Conservation (phyloP, 35 echinoderm and acorn worm genomes). For the Lytechinus variegatus region DNA sequence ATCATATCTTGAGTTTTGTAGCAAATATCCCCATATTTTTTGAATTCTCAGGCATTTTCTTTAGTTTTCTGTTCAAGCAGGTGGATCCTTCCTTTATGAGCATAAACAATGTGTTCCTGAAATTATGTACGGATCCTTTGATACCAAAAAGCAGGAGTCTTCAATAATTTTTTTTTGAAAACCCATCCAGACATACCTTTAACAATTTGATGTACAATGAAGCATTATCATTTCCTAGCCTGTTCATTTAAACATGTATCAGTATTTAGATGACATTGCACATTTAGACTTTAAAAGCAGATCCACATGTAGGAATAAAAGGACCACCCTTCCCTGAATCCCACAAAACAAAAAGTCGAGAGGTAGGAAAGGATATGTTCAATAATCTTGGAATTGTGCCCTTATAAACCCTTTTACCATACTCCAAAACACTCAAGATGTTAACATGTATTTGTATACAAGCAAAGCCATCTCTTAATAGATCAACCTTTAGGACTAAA, state of each 20-base stretch:
- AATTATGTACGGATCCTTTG: too few species aligned
- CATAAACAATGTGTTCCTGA: too few species aligned
- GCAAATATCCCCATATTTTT: neutral
- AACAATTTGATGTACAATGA: neutral
- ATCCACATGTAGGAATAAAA: neutral
- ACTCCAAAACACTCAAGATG: neutral
- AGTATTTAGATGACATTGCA: neutral
- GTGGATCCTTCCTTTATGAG: neutral
- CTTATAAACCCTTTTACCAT: neutral
- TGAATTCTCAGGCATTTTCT: neutral
- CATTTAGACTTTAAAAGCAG: neutral
- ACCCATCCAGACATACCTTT: too few species aligned
- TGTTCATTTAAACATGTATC: neutral
- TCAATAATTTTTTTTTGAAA: too few species aligned
- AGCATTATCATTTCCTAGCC: neutral
- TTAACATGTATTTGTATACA: neutral
- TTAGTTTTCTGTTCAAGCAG: neutral
- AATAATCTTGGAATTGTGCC: neutral
- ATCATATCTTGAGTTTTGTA: neutral
- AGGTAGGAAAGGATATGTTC: neutral
- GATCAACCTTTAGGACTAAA: too few species aligned
- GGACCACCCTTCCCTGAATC: neutral
- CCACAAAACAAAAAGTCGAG: neutral
- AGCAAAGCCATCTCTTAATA: neutral
- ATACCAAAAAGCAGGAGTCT: too few species aligned